Evolutionary conservation across 2,113 vertebrate species (phyloP).

Genomic region (Tiliqua scincoides): DNA sequence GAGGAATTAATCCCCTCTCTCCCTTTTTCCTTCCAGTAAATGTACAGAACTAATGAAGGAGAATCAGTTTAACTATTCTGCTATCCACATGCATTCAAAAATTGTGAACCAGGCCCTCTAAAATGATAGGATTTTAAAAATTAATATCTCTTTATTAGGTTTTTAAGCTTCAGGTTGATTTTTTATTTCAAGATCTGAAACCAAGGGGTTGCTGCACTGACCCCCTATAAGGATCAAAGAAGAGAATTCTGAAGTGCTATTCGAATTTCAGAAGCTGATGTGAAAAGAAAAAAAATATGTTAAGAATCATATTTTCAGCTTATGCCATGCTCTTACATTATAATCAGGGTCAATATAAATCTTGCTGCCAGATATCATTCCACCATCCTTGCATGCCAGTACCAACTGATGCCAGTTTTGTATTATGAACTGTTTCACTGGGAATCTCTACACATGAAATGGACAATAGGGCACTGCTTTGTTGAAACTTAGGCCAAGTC

Average conservation of each 20-base stretch:
- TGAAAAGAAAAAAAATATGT: background rate
- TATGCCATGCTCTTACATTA: too few relatives aligned
- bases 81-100: slow-evolving; percentile 6
- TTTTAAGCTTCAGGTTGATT: slow-evolving; percentile 9
- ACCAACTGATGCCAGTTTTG: too few relatives aligned
- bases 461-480: too few relatives aligned
- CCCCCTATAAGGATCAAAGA: background rate
- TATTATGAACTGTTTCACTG: too few relatives aligned
- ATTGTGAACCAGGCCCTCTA: slow-evolving; percentile 1
- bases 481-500: too few relatives aligned
- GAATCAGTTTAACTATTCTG: background rate
- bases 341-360: too few relatives aligned
- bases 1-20: slow-evolving; percentile 18
- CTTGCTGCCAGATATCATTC: too few relatives aligned
- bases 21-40: too few relatives aligned
- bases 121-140: slow-evolving; percentile 33
- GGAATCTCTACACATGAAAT: too few relatives aligned
- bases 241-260: background rate
- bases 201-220: background rate
- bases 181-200: background rate
- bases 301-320: too few relatives aligned
- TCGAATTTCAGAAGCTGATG: background rate
- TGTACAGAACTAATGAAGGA: too few relatives aligned
- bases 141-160: slow-evolving; percentile 24
- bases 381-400: too few relatives aligned